Evolutionary conservation across 2,113 vertebrate genomes (phyloP).

Genomic region (Etia nguti): DNA sequence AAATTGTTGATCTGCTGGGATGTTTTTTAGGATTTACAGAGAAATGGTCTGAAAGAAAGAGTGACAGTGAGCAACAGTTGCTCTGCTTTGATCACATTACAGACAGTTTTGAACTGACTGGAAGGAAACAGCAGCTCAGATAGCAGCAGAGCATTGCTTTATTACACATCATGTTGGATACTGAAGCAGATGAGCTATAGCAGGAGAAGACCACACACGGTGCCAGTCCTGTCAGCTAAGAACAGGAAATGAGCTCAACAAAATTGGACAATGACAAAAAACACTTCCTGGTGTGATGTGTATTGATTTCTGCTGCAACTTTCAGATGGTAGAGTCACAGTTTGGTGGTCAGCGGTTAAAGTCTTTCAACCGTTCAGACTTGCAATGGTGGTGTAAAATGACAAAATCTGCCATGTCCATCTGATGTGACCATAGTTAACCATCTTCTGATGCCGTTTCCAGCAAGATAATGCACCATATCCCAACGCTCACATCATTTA

Average conservation of each 20-base stretch:
- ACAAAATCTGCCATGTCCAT: not conserved
- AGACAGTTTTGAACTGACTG: fast-evolving
- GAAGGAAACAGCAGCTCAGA: not conserved
- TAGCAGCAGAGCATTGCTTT: not conserved
- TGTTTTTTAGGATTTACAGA: not conserved
- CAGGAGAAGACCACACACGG: not conserved
- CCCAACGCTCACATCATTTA: not conserved
- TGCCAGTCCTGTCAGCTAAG: not conserved
- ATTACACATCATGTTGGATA: not conserved
- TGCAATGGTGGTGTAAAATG: not conserved
- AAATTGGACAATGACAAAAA: not conserved
- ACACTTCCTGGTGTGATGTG: not conserved
- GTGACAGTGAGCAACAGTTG: not conserved
- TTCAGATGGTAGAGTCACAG: not conserved
- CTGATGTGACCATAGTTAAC: too few species aligned
- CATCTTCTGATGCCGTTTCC: not conserved
- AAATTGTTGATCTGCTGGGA: not conserved
- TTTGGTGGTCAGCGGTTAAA: not conserved
- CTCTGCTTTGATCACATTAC: not conserved
- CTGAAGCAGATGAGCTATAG: not conserved
- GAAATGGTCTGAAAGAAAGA: not conserved
- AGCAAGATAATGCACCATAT: not conserved
- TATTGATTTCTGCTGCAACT: not conserved
- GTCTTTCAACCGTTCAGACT: not conserved
- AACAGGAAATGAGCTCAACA: not conserved